A percentile compares a stretch with the other conserved stretches of the same genome.
These are phyloP conservation scores for Eubasilissa regina DNA, from an alignment of 1,140 invertebrate species.

Conservation along the genomic window DNA sequence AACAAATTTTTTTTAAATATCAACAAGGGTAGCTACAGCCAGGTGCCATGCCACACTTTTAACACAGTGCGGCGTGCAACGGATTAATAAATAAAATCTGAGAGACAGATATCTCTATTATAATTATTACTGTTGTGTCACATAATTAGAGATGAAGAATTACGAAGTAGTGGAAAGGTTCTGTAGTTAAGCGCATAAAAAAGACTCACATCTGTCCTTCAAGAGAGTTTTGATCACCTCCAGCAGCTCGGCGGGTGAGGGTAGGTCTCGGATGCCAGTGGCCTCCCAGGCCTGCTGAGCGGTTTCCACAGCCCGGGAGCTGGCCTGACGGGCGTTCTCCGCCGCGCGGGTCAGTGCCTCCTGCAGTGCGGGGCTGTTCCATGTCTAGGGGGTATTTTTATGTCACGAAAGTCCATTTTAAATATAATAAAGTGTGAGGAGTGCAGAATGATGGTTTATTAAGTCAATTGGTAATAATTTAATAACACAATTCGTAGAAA, in stretches of 20 bases:
- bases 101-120: too few species aligned
- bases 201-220: conserved; percentile 65
- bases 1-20: too few species aligned
- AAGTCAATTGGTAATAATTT: neutral
- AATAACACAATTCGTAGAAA: too few species aligned
- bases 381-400: conserved; percentile 51
- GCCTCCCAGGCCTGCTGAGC: conserved; percentile 47
- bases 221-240: conserved; percentile 65
- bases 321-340: conserved; percentile 29
- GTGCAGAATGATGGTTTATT: neutral
- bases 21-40: too few species aligned
- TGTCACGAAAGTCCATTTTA: too few species aligned
- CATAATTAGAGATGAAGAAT: too few species aligned
- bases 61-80: too few species aligned
- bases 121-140: too few species aligned
- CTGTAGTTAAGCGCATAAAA: too few species aligned
- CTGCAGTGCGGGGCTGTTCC: conserved; percentile 53
- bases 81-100: too few species aligned
- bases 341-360: conserved; percentile 44
- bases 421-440: neutral
- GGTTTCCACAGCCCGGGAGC: conserved; percentile 20
- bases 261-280: conserved; percentile 57
- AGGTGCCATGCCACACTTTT: too few species aligned
- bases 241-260: conserved; percentile 66
- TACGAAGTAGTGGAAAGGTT: too few species aligned